Evolutionary conservation across 2,888 invertebrate genomes (phyloP), one percentile per base, ranked within the genome.

Genomic region (Eristalis intricaria): DNA sequence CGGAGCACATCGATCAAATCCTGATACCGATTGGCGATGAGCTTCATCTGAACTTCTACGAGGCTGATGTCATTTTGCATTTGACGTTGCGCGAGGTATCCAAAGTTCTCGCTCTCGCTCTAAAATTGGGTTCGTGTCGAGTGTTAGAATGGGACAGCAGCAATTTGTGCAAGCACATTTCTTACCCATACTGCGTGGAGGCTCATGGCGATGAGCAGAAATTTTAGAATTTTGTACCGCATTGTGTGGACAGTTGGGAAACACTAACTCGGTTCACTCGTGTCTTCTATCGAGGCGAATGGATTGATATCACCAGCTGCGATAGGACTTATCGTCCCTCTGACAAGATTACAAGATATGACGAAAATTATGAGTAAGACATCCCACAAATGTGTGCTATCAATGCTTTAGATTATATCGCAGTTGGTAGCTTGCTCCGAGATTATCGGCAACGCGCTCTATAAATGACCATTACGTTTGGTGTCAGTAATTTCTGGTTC

Each of bases 31-130:
- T 69, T 35, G 13, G 50, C n/a, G n/a, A 77, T 35, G 5, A 61
- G 63, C 8, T 22, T 15, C 2, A 56, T 10, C 69, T 77, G 77
- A 7, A 38, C 26, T 15, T 69, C 69, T 1, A 61, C 50, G 1
- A 77, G n/a, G 10, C 43, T 63, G 15, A 70, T 56, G 63, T 77
- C 69, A 38, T 69, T 23, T 38, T 63, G 43, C 77, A 77, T 69
- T 50, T 23, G 61, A 22, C 50, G 69, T 15, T 69, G 68, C 56
- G 38, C 69, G 50, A 77, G 19, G 5, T 69, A 19, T 11, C 15
- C 77, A 26, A 56, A 64, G 38, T 63, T 38, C 19, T 69, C 69
- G 10, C 35, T 56, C 13, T 56, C 56, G 2, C 50, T 50, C 50
- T 50, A 19, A 19, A 50, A 50, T 19, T 26, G 2, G 35, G 11